Conservation (phyloP, 2,797 vertebrate species). For the Urocyon cinereoargenteus region DNA sequence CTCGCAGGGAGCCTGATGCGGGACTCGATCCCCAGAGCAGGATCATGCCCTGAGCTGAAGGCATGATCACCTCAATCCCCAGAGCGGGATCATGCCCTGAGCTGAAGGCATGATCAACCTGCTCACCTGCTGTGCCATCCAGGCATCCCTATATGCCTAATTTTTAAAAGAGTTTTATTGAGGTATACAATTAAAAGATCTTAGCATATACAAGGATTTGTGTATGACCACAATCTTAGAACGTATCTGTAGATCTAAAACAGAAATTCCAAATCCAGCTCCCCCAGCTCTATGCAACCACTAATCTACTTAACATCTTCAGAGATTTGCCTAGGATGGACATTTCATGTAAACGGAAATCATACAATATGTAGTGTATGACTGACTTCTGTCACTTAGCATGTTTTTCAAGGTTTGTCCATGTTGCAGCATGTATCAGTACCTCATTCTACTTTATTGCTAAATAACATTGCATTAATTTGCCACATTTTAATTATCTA, state of each 20-base stretch:
- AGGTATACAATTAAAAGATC: neutral
- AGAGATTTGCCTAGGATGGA: neutral
- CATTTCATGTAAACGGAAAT: neutral
- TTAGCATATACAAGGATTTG: neutral
- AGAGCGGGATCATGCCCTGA: too few species aligned
- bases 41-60: too few species aligned
- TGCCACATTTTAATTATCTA: neutral
- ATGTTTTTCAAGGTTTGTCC: neutral
- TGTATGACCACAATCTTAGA: neutral
- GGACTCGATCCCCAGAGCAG: too few species aligned
- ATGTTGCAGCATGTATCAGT: neutral
- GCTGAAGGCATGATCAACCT: too few species aligned
- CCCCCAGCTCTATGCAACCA: neutral
- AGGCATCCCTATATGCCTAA: neutral
- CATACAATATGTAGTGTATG: neutral
- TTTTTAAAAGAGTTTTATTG: constrained; percentile 6
- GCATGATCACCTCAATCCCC: too few species aligned
- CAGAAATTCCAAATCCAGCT: neutral
- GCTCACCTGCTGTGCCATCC: too few species aligned
- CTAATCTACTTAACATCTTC: neutral
- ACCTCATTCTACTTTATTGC: neutral
- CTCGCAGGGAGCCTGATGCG: too few species aligned
- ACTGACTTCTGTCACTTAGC: neutral
- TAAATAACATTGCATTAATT: neutral
- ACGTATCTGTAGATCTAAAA: neutral